Percentiles rank a stretch among this genome's conserved stretches.
Conservation (phyloP, 2,888 invertebrate genomes). For the Campoplex capitator region DNA sequence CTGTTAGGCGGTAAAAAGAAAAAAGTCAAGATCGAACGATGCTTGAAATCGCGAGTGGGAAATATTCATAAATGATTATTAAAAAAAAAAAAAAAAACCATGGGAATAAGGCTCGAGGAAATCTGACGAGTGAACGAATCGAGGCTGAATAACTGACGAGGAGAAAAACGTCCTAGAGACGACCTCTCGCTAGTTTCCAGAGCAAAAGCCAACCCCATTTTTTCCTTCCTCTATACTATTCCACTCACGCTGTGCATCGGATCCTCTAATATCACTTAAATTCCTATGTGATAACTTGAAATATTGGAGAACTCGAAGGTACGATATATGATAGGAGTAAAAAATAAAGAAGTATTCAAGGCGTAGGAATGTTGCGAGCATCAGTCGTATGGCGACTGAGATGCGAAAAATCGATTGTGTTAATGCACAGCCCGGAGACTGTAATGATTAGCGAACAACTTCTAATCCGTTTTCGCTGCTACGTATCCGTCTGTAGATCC, state of each 20-base stretch:
- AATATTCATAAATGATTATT: background rate
- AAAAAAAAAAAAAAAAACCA: background rate
- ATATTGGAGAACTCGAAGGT: slow-evolving; percentile 5
- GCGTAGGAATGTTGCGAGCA: slow-evolving; percentile 13
- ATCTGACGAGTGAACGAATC: background rate
- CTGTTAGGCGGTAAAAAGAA: background rate
- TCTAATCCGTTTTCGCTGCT: slow-evolving; percentile 64
- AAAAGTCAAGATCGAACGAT: too few species aligned
- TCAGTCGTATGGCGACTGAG: slow-evolving; percentile 22
- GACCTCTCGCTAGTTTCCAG: slow-evolving; percentile 1
- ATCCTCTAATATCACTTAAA: slow-evolving; percentile 4
- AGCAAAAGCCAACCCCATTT: slow-evolving; percentile 7
- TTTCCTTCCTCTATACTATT: background rate
- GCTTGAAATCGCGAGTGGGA: background rate
- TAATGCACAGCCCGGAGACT: slow-evolving; percentile 60
- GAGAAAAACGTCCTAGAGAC: slow-evolving; percentile 16
- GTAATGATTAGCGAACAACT: slow-evolving; percentile 69
- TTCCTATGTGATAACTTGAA: background rate
- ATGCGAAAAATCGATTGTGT: slow-evolving; percentile 57
- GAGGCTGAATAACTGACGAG: slow-evolving; percentile 6
- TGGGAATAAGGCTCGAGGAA: background rate
- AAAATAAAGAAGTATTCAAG: background rate
- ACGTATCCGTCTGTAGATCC: slow-evolving; percentile 15
- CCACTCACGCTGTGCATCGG: background rate
- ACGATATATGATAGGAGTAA: background rate